Evolutionary conservation across 2,888 invertebrate species (phyloP).

Genomic region (Calameuta pallipes): DNA sequence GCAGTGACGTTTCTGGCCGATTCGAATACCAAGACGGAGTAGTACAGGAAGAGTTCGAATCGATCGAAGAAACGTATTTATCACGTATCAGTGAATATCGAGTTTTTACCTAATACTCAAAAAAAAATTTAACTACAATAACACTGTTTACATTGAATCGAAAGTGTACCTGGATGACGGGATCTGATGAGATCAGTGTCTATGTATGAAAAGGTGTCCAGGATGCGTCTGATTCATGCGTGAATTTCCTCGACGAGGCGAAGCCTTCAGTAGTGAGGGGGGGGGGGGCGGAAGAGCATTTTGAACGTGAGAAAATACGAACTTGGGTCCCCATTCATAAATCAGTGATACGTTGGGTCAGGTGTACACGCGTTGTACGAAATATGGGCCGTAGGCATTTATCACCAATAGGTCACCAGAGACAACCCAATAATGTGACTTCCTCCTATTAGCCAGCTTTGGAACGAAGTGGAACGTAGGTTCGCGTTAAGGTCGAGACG

Average conservation of each 20-base stretch:
- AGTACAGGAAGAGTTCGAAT: neutral
- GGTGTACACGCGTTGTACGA: neutral
- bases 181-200: neutral
- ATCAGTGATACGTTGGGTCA: neutral
- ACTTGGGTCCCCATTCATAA: neutral
- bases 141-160: neutral
- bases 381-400: neutral
- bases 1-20: neutral
- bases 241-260: neutral
- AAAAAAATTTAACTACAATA: neutral
- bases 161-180: neutral
- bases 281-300: neutral
- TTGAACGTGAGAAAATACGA: neutral
- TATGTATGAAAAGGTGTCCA: neutral
- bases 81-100: neutral
- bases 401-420: neutral
- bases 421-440: neutral
- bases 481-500: slow-evolving; percentile 28
- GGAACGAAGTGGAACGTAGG: slow-evolving; percentile 27
- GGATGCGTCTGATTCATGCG: neutral
- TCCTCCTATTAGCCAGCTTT: neutral
- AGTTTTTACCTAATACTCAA: neutral
- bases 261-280: neutral
- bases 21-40: neutral
- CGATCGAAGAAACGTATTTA: neutral